Conservation (phyloP, 2,797 vertebrate genomes). For the Amazona ochrocephala region DNA sequence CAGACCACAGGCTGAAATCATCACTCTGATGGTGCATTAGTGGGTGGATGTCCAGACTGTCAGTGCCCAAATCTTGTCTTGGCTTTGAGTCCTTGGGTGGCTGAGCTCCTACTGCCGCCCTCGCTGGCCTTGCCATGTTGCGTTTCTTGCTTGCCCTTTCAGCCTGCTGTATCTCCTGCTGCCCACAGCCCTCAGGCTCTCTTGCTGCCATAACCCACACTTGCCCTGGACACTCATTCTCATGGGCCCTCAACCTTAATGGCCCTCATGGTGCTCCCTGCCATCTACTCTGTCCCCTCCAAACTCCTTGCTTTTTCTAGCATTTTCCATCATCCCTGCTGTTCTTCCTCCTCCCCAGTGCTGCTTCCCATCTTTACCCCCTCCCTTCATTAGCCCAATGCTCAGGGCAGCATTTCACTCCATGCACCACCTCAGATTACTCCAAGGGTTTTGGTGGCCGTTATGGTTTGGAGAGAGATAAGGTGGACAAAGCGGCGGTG, state of each 20-base stretch:
- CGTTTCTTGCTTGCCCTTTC: background rate
- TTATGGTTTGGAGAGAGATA: constrained; percentile 89
- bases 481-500: constrained; percentile 86
- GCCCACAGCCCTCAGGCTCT: background rate
- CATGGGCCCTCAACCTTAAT: background rate
- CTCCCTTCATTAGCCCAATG: background rate
- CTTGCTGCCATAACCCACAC: background rate
- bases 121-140: accelerated
- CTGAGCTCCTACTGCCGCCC: background rate
- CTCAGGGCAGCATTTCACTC: background rate
- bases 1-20: background rate
- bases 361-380: background rate
- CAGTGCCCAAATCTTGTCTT: background rate
- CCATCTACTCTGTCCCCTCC: background rate
- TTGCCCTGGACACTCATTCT: background rate
- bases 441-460: constrained; percentile 91
- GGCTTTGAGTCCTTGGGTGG: background rate
- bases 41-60: background rate
- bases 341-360: background rate
- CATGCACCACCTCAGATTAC: constrained; percentile 78
- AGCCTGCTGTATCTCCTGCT: background rate
- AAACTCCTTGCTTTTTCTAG: background rate
- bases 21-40: background rate
- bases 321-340: background rate
- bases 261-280: background rate